phyloP scores from a whole-genome alignment of 2,113 vertebrate genomes.

The Taurulus bubalis region DNA sequence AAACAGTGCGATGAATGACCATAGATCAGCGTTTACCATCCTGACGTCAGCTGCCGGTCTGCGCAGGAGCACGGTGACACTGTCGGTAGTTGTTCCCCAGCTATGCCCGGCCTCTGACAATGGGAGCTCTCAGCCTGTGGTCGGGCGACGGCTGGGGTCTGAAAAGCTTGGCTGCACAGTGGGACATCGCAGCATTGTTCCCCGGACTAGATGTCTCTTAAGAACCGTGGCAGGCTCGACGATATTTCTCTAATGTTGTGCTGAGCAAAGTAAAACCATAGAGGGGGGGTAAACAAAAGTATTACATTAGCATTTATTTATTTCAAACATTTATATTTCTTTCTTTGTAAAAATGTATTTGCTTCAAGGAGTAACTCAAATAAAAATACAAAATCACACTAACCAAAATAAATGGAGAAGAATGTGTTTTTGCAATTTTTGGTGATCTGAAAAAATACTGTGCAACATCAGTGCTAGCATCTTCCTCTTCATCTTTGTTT shows the following conservation, averaged over 20 bases:
- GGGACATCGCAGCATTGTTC: constrained; percentile 71
- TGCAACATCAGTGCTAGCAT: constrained; percentile 14
- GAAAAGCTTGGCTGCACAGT: constrained; percentile 57
- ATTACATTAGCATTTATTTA: constrained; percentile 1
- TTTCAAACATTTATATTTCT: not conserved
- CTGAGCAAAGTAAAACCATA: not conserved
- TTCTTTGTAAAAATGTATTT: not conserved
- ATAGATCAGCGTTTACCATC: constrained; percentile 68
- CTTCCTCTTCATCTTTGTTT: constrained; percentile 65
- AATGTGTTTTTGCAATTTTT: not conserved
- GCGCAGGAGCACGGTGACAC: constrained; percentile 52
- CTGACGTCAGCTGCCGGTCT: constrained; percentile 67
- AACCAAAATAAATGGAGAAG: not conserved
- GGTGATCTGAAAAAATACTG: not conserved
- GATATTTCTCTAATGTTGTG: constrained; percentile 33
- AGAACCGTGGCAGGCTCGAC: constrained; percentile 24
- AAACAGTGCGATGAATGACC: constrained; percentile 58
- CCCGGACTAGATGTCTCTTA: constrained; percentile 29
- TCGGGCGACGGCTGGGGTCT: constrained; percentile 25
- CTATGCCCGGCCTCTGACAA: constrained; percentile 64
- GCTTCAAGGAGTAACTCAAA: not conserved
- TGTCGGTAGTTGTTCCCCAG: constrained; percentile 64
- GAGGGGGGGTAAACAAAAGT: not conserved
- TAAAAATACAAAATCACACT: no score
- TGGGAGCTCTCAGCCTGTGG: constrained; percentile 69